Base-by-base conservation (phyloP, 2,797 vertebrate species). In the Octomys mimax region DNA sequence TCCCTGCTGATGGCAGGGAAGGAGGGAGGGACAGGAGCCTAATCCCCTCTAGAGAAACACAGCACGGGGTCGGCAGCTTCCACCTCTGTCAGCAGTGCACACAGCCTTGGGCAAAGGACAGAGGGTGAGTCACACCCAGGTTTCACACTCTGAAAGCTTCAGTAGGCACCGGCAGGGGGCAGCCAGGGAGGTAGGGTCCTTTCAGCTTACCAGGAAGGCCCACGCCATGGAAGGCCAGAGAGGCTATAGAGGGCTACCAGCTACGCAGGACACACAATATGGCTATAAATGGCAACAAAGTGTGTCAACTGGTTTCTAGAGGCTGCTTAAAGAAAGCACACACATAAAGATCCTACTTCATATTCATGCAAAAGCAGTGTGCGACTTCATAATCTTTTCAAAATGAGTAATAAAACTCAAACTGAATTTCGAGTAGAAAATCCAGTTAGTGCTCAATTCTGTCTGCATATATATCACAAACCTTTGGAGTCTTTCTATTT, bases 361-460 rank as follows among this genome's bases (percentile, higher is more conserved):
- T 78, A 77, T 21, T 89, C 64, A 87, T 89, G 42, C 0, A 59
- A 61, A 46, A 73, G 13, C 66, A 62, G 19, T 31, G 42, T 61
- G 0, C 77, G 36, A 52, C 19, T 21, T 75, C 54, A 86, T 28
- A 93, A 84, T 87, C 33, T 39, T 86, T 93, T 66, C 11, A 79
- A 11, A 42, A 57, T 2, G 12, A 68, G 46, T 10, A 73, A 62
- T 75, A 86, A 91, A 95, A 82, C 70, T 62, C 36, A 85, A 75
- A 42, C 8, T 42, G 66, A 92, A 84, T 91, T 97, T 87, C 92
- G n/a, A 95, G n/a, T 39, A 90, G 61, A 22, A 86, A 92, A 93
- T 12, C 24, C 64, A 95, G 22, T 71, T 66, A 92, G 57, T 10
- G 66, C 54, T 81, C 28, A 82, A 22, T 87, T 92, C 21, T 84